Percentiles rank a stretch among this genome's conserved stretches.
Conservation (phyloP, 2,113 vertebrate species). For the Gnathonemus echidnorhynchus region DNA sequence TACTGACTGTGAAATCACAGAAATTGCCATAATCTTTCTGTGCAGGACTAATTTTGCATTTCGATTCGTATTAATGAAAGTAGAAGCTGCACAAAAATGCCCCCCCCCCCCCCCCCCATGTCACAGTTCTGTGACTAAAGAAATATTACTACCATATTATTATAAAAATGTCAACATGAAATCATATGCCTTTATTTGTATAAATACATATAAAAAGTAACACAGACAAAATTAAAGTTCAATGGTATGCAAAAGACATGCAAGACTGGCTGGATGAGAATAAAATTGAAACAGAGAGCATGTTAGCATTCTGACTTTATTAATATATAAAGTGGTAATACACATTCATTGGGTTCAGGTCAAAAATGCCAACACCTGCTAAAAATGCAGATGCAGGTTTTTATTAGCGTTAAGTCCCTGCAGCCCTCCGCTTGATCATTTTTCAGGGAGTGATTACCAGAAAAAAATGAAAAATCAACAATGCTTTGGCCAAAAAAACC, state of each 20-base stretch:
- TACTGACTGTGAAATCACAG: background rate
- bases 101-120: too few species aligned
- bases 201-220: background rate
- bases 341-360: constrained; percentile 54
- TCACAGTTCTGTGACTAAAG: background rate
- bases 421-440: constrained; percentile 57
- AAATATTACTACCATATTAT: background rate
- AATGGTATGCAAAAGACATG: background rate
- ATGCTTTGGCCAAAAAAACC: constrained; percentile 48
- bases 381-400: constrained; percentile 58
- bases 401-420: constrained; percentile 41
- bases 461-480: constrained; percentile 55
- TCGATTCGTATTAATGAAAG: background rate
- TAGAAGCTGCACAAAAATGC: background rate
- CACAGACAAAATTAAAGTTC: background rate
- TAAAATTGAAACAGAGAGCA: background rate
- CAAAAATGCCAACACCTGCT: constrained; percentile 51
- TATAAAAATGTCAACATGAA: background rate
- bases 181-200: background rate
- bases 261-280: background rate
- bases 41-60: background rate
- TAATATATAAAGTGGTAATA: constrained; percentile 18
- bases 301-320: background rate
- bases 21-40: background rate
- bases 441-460: constrained; percentile 54